Percentiles rank a stretch among this genome's conserved stretches.
Conservation (phyloP, 2,888 invertebrate genomes). For the Drosophila cyrtoloma region DNA sequence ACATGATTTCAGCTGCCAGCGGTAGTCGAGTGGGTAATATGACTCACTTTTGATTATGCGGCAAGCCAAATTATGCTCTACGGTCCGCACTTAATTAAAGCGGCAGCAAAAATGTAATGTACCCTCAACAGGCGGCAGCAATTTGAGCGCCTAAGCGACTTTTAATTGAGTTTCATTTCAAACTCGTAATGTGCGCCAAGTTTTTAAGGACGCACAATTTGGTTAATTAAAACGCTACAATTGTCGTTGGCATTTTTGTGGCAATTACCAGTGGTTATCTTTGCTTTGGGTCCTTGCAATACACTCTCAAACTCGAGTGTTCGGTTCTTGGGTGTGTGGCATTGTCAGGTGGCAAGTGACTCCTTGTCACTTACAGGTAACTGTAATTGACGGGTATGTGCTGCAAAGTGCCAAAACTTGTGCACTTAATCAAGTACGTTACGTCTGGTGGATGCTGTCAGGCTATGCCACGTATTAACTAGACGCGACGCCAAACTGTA, state of each 20-base stretch:
- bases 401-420: constrained; percentile 45
- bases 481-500: constrained; percentile 5
- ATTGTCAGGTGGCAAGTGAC: constrained; percentile 32
- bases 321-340: constrained; percentile 9
- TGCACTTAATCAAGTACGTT: constrained; percentile 20
- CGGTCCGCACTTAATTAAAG: constrained; percentile 66
- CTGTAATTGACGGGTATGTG: constrained; percentile 49
- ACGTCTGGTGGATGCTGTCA: background rate
- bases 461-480: background rate
- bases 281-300: constrained; percentile 11
- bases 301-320: constrained; percentile 9
- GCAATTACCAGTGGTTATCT: constrained; percentile 35
- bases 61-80: constrained; percentile 56
- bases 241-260: constrained; percentile 71
- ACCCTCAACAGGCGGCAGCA: constrained; percentile 43
- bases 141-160: constrained; percentile 71
- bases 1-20: constrained; percentile 31
- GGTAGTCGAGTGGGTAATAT: constrained; percentile 41
- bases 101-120: constrained; percentile 28
- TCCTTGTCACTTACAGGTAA: constrained; percentile 42
- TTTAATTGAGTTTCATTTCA: constrained; percentile 77
- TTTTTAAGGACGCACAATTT: constrained; percentile 69
- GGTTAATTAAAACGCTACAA: constrained; percentile 79
- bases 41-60: constrained; percentile 57
- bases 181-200: constrained; percentile 47